Evolutionary conservation across 2,888 invertebrate genomes (phyloP), one percentile per base, ranked within the genome.

Genomic region (Phrixothrix hirtus): DNA sequence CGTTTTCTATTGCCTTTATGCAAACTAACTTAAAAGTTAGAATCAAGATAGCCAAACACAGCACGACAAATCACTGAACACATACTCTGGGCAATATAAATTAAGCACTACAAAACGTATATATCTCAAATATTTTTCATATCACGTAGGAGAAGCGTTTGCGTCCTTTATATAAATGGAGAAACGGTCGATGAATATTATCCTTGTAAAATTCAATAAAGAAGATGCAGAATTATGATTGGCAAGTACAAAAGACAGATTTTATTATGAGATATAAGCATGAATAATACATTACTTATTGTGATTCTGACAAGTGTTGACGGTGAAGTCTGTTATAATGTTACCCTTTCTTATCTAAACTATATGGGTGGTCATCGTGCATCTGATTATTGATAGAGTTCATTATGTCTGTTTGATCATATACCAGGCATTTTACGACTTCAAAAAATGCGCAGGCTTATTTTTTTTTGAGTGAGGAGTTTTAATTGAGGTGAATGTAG

Each of bases 271-370:
- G 68, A 68, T 69, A 68, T 52, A 57, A 50, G 47, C 60, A 70
- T 71, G 67, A 68, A 71, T 71, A 69, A 71, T 68, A 63, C 67
- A 71, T 70, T 65, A 69, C 65, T 67, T 69, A 69, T 70, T 70
- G 69, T 70, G 61, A 45, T 49, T 60, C 62, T 68, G 70, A 70
- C 70, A 70, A 70, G 70, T 70, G 71, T 67, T 69, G 71, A 71
- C 70, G 69, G 64, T 60, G 60, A 63, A 63, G 63, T 66, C 69
- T 69, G 69, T 66, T 64, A 57, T 58, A 53, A 53, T 55, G 51
- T 54, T 49, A 51, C 57, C 58, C 55, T 45, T 55, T 51, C 56
- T 61, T 58, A 60, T 59, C 62, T 58, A 46, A 55, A 55, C 58
- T 38, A 53, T 52, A 61, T 62, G 63, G 65, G 65, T 63, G 65